These are phyloP conservation scores for Petrocephalus schoutedeni DNA, from an alignment of 2,797 vertebrate genomes.

Conservation along the genomic window DNA sequence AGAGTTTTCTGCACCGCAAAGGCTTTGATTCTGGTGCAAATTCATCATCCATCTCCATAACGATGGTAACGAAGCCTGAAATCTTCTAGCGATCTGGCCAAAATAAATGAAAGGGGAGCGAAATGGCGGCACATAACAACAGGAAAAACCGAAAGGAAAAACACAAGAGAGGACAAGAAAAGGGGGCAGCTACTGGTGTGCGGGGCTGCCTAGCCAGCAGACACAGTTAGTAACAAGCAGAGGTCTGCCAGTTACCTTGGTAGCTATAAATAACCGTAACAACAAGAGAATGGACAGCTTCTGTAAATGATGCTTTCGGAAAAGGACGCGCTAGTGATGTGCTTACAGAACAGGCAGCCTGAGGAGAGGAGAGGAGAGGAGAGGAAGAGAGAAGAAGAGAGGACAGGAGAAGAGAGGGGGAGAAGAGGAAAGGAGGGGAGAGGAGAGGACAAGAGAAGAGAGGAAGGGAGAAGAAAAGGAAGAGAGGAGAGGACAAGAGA, in stretches of 20 bases:
- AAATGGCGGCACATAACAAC: background rate
- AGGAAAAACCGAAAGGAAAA: background rate
- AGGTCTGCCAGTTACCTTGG: background rate
- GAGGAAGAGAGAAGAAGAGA: background rate
- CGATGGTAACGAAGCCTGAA: background rate
- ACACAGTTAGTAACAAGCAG: background rate
- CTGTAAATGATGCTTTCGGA: background rate
- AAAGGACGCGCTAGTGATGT: background rate
- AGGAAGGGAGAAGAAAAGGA: background rate
- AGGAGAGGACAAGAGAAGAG: no score
- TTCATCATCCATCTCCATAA: background rate
- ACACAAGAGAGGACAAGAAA: background rate
- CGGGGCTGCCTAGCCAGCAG: background rate
- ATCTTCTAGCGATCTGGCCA: background rate
- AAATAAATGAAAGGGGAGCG: background rate
- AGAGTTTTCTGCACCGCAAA: background rate
- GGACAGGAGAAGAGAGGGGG: no score
- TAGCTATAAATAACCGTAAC: background rate
- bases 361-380: background rate
- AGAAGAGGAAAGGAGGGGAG: no score
- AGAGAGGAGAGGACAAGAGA: background rate
- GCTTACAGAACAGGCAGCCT: background rate
- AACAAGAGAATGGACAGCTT: background rate
- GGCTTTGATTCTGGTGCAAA: background rate
- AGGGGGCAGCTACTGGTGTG: background rate